Percentiles rank a stretch among this genome's conserved stretches.
Conservation (phyloP, 2,113 vertebrate species). For the Sardina pilchardus region DNA sequence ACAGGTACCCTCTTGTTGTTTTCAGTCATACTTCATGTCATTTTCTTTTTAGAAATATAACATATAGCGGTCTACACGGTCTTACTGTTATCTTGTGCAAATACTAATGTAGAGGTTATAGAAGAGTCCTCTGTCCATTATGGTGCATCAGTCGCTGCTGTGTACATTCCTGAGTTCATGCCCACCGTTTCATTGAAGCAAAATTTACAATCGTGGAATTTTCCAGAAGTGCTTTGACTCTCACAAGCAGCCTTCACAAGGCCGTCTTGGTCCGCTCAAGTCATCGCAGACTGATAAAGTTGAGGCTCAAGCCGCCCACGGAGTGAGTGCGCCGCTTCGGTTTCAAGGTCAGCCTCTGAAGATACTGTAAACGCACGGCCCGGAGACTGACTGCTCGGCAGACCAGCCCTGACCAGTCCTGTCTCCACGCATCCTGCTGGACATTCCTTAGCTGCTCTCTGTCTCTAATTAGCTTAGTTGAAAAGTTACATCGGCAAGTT, state of each 20-base stretch:
- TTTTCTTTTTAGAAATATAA: not conserved
- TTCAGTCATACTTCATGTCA: not conserved
- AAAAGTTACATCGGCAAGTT: not conserved
- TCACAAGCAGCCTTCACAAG: slow-evolving; percentile 5
- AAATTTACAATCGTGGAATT: slow-evolving; percentile 17
- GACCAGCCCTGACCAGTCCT: not conserved
- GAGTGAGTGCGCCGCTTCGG: not conserved
- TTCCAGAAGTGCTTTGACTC: slow-evolving; percentile 8
- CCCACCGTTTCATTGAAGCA: not conserved
- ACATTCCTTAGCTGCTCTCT: slow-evolving; percentile 10
- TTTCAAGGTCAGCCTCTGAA: slow-evolving; percentile 16
- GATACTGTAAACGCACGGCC: not conserved
- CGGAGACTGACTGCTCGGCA: not conserved
- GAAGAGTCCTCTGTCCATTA: not conserved
- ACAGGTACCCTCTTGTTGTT: not conserved
- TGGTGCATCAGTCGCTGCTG: slow-evolving; percentile 14
- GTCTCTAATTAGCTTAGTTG: not conserved
- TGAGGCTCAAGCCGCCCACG: not conserved
- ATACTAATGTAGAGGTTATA: not conserved
- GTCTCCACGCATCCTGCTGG: slow-evolving; percentile 18
- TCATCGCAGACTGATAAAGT: slow-evolving; percentile 26
- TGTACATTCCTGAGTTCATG: slow-evolving; percentile 8
- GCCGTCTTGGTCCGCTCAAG: not conserved
- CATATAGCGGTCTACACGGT: not conserved
- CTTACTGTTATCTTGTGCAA: not conserved